Base-by-base conservation (phyloP, 1,140 invertebrate genomes). In the Chelonus insularis region DNA sequence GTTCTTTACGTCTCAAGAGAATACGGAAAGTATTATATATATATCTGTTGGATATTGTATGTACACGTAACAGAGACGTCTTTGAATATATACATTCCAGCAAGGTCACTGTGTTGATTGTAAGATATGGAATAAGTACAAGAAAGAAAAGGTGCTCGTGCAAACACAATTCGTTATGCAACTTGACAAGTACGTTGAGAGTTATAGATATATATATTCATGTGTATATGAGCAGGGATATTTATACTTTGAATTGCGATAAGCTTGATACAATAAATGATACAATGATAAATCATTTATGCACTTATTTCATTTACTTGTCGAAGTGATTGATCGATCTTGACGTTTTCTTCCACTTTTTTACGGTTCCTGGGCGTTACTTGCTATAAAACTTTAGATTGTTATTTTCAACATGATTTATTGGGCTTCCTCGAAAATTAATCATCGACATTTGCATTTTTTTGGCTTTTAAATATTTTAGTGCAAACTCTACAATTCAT, bases 251-350 rank as follows among this genome's bases (percentile, higher is more conserved):
- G 16, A 41, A 60, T 54, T 32, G 48, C 23, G 58, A 60, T 60
- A 60, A 60, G 58, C 54, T 45, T 60, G 50, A 60, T 60, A 41
- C 25, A 58, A 48, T 47, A 25, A 12, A 39, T 43, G 14, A 12
- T 14, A 39, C 9, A 12, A 14, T 45, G 16, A 48, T 48, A 48
- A 48, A 48, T 48, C 36, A 55, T 39, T 37, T 21, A 55, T 18
- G 18, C 36, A 39, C 52, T 36, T 7, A 9, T 29, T 34, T 34
- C 29, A 20, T 55, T 37, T 11, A 8, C 25, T 36, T 52, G 14
- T 55, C 11, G 11, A 18, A 29, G 7, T 34, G 41, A 43, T 43
- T 43, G 41, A 43, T 43, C 16, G 41, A 43, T 43, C 41, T 9
- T 16, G 12, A 8, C 1, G 37, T 4, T 39, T 39, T 39, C 3